Conservation (phyloP, 2,113 vertebrate species). For the Okapia johnstoni region DNA sequence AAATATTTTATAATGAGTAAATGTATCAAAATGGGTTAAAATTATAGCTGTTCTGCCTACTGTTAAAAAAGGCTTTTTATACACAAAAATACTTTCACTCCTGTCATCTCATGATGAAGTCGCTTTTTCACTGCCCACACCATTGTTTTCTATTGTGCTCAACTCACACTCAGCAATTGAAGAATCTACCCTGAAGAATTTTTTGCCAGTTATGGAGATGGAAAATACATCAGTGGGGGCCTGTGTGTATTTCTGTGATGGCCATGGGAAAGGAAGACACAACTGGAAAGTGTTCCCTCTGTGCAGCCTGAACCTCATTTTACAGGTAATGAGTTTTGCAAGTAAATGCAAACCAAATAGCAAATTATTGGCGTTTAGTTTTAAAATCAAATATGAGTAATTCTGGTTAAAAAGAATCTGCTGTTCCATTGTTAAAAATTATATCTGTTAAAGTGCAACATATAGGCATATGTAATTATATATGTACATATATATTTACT, state of each 20-base stretch:
- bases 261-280: not conserved
- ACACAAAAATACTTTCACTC: not conserved
- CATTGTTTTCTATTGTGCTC: not conserved
- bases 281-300: accelerated
- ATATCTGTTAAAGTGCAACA: not conserved
- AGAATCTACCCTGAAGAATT: not conserved
- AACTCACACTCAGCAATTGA: not conserved
- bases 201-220: not conserved
- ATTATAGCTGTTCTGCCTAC: not conserved
- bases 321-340: not conserved
- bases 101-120: not conserved
- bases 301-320: not conserved
- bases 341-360: not conserved
- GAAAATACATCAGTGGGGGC: not conserved
- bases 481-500: not conserved
- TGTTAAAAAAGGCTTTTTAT: not conserved
- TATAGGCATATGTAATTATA: not conserved
- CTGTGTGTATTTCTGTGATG: not conserved
- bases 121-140: not conserved
- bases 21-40: not conserved
- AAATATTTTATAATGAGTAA: not conserved
- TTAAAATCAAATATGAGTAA: not conserved
- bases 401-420: not conserved
- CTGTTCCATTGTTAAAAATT: not conserved
- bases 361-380: not conserved